Conservation (phyloP, 2,113 vertebrate genomes). For the Delphinapterus leucas region DNA sequence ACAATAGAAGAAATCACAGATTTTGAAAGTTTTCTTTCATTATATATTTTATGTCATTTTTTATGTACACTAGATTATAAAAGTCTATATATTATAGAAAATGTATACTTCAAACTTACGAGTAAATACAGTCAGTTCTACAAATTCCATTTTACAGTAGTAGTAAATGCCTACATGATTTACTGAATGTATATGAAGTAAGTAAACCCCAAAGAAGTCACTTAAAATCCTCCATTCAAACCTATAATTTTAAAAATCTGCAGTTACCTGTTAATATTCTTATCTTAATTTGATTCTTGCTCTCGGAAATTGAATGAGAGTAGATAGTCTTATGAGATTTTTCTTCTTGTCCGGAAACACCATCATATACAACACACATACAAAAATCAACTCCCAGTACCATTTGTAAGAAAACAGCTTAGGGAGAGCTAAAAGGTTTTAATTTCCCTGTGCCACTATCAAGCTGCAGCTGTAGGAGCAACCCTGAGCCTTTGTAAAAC, state of each 20-base stretch:
- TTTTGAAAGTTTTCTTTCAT: slow-evolving; percentile 65
- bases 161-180: slow-evolving; percentile 61
- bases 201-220: slow-evolving; percentile 25
- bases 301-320: slow-evolving; percentile 58
- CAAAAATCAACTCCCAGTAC: slow-evolving; percentile 65
- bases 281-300: slow-evolving; percentile 51
- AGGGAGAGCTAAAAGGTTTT: slow-evolving; percentile 75
- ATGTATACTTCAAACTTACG: slow-evolving; percentile 15
- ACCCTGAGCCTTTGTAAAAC: background rate
- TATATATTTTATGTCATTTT: slow-evolving; percentile 58
- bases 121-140: slow-evolving; percentile 2
- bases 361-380: slow-evolving; percentile 60
- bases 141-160: slow-evolving; percentile 55
- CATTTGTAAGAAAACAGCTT: slow-evolving; percentile 76
- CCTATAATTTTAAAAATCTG: slow-evolving; percentile 2
- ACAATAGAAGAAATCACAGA: slow-evolving; percentile 16
- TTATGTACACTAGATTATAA: slow-evolving; percentile 53
- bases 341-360: slow-evolving; percentile 51
- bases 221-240: slow-evolving; percentile 18
- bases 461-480: slow-evolving; percentile 72
- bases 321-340: slow-evolving; percentile 39
- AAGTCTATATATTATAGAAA: slow-evolving; percentile 39
- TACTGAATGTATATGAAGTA: background rate
- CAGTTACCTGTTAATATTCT: slow-evolving; percentile 46
- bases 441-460: slow-evolving; percentile 79